Evolutionary conservation across 2,888 invertebrate genomes (phyloP).

Genomic region (Dryomyza anilis): DNA sequence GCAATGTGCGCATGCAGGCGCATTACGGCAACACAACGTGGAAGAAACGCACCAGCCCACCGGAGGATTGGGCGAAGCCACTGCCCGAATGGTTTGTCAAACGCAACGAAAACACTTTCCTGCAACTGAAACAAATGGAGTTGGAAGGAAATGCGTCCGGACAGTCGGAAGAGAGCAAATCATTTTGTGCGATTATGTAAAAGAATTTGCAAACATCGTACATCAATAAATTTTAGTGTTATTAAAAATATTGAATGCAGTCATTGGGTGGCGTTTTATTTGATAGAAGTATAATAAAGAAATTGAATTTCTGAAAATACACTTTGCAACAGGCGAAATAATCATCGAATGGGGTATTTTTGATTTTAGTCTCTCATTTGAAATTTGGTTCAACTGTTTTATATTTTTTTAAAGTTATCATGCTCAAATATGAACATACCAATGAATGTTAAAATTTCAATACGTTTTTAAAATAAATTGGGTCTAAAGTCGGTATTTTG

Average conservation of each 20-base stretch:
- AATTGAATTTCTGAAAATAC: too few relatives aligned
- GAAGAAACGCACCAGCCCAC: conserved; percentile 76
- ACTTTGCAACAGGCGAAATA: too few relatives aligned
- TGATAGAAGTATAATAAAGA: too few relatives aligned
- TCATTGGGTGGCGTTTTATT: not conserved
- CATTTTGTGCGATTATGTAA: conserved; percentile 51
- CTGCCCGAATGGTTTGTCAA: conserved; percentile 77
- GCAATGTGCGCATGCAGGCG: conserved; percentile 67
- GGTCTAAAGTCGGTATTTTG: too few relatives aligned
- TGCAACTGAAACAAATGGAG: conserved; percentile 70
- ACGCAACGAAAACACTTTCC: conserved; percentile 70
- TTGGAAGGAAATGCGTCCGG: conserved; percentile 59
- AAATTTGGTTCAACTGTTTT: too few relatives aligned
- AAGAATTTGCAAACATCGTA: not conserved
- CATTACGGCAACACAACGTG: conserved; percentile 80
- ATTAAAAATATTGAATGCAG: not conserved
- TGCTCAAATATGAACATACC: too few relatives aligned
- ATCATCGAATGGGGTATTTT: too few relatives aligned
- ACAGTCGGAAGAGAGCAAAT: conserved; percentile 36
- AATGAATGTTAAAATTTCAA: too few relatives aligned
- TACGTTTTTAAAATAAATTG: too few relatives aligned
- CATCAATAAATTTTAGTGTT: not conserved
- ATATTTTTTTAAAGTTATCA: too few relatives aligned
- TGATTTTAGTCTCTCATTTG: too few relatives aligned
- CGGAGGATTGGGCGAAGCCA: conserved; percentile 80